Percentiles rank a stretch among this genome's conserved stretches.
Evolutionary conservation across 2,797 vertebrate genomes (phyloP).

Genomic region (Sebastes wilsoni): DNA sequence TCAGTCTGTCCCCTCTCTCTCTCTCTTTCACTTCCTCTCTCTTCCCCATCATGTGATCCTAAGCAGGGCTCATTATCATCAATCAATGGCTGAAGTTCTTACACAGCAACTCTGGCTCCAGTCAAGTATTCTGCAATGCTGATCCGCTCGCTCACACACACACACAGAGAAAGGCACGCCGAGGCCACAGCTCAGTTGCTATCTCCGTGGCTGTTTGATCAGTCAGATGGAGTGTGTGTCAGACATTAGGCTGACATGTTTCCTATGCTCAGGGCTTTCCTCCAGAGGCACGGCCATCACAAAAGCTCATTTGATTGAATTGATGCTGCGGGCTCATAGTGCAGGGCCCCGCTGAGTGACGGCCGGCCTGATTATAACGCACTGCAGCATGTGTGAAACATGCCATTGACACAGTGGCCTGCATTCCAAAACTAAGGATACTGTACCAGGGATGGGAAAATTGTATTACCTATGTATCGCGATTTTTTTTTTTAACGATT

Average conservation of each 20-base stretch:
- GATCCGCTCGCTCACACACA: slow-evolving; percentile 24
- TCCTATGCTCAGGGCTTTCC: slow-evolving; percentile 50
- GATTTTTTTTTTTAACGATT: too few relatives aligned
- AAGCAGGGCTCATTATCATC: slow-evolving; percentile 66
- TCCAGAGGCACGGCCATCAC: slow-evolving; percentile 41
- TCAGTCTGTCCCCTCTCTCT: neutral
- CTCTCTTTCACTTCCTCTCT: neutral
- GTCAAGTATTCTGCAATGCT: slow-evolving; percentile 49
- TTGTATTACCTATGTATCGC: too few relatives aligned
- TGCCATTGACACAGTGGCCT: slow-evolving; percentile 22
- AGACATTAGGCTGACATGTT: slow-evolving; percentile 65
- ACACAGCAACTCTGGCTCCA: slow-evolving; percentile 51
- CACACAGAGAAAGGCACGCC: slow-evolving; percentile 5
- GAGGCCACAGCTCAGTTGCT: slow-evolving; percentile 6
- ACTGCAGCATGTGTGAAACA: slow-evolving; percentile 56
- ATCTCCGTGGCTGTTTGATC: slow-evolving; percentile 49
- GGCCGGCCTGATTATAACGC: slow-evolving; percentile 56
- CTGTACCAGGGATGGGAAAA: neutral
- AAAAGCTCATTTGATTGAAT: slow-evolving; percentile 66
- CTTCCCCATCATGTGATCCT: slow-evolving; percentile 52
- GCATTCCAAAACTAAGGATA: slow-evolving; percentile 27
- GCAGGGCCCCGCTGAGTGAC: slow-evolving; percentile 38
- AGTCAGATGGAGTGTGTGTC: slow-evolving; percentile 44
- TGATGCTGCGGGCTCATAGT: slow-evolving; percentile 35
- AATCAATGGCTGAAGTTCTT: slow-evolving; percentile 66